Percentiles rank a stretch among this genome's conserved stretches.
phyloP scores from a whole-genome alignment of 2,888 invertebrate genomes.

The Leptopilina syphax region DNA sequence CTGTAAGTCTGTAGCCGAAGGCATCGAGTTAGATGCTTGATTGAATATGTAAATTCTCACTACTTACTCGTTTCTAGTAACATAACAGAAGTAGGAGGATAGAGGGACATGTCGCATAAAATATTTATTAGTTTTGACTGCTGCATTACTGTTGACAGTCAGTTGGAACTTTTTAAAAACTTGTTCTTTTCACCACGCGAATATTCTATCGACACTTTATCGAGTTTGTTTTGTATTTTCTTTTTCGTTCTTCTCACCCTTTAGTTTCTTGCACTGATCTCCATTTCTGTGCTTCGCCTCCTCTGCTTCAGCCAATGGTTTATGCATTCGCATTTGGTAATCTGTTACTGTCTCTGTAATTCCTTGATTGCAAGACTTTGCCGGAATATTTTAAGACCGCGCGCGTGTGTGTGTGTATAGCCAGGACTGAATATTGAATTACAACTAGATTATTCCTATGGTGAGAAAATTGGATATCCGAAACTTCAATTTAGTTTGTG shows the following conservation, averaged over 20 bases:
- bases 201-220: constrained; percentile 14
- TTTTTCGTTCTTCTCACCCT: constrained; percentile 29
- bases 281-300: constrained; percentile 16
- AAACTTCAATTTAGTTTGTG: constrained; percentile 24
- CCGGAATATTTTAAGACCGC: constrained; percentile 30
- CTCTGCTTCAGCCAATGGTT: constrained; percentile 15
- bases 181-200: background rate
- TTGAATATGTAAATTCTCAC: constrained; percentile 36
- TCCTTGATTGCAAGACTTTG: constrained; percentile 36
- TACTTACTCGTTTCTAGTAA: constrained; percentile 13
- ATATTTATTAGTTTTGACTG: constrained; percentile 31
- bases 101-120: background rate
- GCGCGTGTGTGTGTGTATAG: constrained; percentile 8
- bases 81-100: background rate
- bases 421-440: constrained; percentile 38
- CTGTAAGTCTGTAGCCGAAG: constrained; percentile 13
- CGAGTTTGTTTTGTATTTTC: background rate
- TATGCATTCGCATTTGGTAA: constrained; percentile 36
- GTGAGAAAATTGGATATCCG: constrained; percentile 23
- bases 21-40: constrained; percentile 7
- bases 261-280: constrained; percentile 45
- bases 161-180: background rate
- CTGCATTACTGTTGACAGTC: constrained; percentile 8
- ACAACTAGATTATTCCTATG: constrained; percentile 27
- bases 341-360: constrained; percentile 39